These are phyloP conservation scores for Busseola fusca DNA, from an alignment of 2,888 invertebrate species.

Conservation along the genomic window DNA sequence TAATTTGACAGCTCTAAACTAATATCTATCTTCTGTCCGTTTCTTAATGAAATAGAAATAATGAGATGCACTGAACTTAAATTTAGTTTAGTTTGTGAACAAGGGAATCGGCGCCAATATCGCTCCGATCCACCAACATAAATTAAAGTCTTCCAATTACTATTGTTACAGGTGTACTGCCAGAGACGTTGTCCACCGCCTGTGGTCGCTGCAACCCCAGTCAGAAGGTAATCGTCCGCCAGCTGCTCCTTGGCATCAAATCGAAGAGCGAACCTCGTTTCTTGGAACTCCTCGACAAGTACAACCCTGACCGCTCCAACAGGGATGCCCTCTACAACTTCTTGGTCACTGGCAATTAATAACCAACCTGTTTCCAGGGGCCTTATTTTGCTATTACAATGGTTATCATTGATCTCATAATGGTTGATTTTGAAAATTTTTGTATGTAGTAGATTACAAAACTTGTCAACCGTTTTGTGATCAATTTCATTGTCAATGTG, in stretches of 20 bases:
- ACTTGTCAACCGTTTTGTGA: too few relatives aligned
- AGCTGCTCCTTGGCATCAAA: constrained; percentile 91
- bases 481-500: too few relatives aligned
- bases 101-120: too few relatives aligned
- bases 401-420: too few relatives aligned
- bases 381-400: too few relatives aligned
- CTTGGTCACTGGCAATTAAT: constrained; percentile 84
- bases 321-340: constrained; percentile 89
- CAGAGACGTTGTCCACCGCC: constrained; percentile 91
- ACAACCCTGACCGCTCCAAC: constrained; percentile 91
- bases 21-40: too few relatives aligned
- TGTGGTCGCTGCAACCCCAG: constrained; percentile 91
- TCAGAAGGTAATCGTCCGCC: constrained; percentile 89
- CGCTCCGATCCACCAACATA: not conserved
- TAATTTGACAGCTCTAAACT: too few relatives aligned
- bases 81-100: too few relatives aligned
- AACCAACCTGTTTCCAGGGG: constrained; percentile 1
- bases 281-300: constrained; percentile 91
- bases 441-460: too few relatives aligned
- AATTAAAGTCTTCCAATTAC: not conserved
- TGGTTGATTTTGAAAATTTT: too few relatives aligned
- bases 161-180: constrained; percentile 90
- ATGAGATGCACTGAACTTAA: too few relatives aligned
- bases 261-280: constrained; percentile 91
- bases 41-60: too few relatives aligned